Conservation (phyloP, 2,888 invertebrate species). For the Hipparchia sbordonii region DNA sequence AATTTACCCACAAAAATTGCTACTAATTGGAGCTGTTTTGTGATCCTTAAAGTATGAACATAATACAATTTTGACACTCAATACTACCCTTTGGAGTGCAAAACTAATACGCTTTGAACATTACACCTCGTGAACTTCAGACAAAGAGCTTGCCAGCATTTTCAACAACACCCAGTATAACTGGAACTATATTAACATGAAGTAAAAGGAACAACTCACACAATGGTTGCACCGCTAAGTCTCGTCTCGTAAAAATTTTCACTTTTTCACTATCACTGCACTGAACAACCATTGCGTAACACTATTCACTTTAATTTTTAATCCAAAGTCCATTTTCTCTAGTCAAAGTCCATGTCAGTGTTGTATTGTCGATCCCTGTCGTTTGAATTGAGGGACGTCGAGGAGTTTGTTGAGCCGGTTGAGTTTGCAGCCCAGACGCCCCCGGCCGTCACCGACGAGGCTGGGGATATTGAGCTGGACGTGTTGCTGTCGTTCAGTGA, state of each 20-base stretch:
- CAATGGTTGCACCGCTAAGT: conserved; percentile 7
- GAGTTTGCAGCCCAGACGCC: conserved; percentile 54
- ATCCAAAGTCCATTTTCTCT: conserved; percentile 75
- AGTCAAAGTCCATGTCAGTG: conserved; percentile 79
- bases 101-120: too few relatives aligned
- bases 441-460: conserved; percentile 48
- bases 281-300: conserved; percentile 21
- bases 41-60: too few relatives aligned
- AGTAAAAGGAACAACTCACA: conserved; percentile 5
- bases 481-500: conserved; percentile 43
- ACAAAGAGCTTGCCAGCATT: background rate
- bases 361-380: conserved; percentile 64
- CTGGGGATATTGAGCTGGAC: conserved; percentile 40
- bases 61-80: too few relatives aligned
- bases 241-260: background rate
- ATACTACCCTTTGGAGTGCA: too few relatives aligned
- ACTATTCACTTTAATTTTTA: conserved; percentile 36
- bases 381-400: conserved; percentile 47
- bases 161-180: background rate
- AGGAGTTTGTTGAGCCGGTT: conserved; percentile 45
- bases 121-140: too few relatives aligned
- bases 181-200: background rate
- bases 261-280: conserved; percentile 10
- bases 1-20: too few relatives aligned
- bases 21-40: too few relatives aligned